Base-by-base conservation (phyloP, 2,797 vertebrate species). In the Lutjanus argentimaculatus region DNA sequence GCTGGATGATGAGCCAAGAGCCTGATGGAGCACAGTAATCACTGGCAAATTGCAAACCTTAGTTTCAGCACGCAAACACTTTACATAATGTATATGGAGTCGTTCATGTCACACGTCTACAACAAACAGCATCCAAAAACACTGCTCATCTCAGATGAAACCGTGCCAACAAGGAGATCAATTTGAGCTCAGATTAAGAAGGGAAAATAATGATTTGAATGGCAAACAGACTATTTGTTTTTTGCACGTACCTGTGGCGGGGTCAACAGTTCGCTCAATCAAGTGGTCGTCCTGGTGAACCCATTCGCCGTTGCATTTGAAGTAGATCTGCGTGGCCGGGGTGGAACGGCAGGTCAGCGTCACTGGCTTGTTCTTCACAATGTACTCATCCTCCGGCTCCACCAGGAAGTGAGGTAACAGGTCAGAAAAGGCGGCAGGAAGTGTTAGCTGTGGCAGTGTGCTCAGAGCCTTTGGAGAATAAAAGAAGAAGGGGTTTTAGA, bases 261-360 rank as follows among this genome's bases (percentile, higher is more conserved):
- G 95, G 42, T 99, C 97, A 0, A 96, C 95, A 46, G 97, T 97
- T 69, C 96, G 96, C 87, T 98, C 97, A 0, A 97, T 99, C 80
- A 96, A 48, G 22, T 99, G 99, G 93, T 99, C 98, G 1, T 96
- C 97, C 91, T 99, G 99, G 88, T 99, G 98, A 30, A 99, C 98
- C 99, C 99, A 99, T 90, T 99, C 99, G 46, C 98, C 97, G 1
- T 99, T 99, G 94, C 99, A 99, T 92, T 99, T 99, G 96, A 99
- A 99, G 96, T 99, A 99, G 94, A 99, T 98, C 95, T 99, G 99
- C 0, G 98, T 99, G 91, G 99, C 98, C 0, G 99, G 99, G 2
- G 95, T 95, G 48, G 98, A 99, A 66, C 98, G 97, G 94, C 99
- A 99, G 80, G 96, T 96, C 92, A 99, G 95, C 53, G 96, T 97